These are phyloP conservation scores for Bombus polaris DNA, from an alignment of 1,140 invertebrate genomes.

Conservation along the genomic window DNA sequence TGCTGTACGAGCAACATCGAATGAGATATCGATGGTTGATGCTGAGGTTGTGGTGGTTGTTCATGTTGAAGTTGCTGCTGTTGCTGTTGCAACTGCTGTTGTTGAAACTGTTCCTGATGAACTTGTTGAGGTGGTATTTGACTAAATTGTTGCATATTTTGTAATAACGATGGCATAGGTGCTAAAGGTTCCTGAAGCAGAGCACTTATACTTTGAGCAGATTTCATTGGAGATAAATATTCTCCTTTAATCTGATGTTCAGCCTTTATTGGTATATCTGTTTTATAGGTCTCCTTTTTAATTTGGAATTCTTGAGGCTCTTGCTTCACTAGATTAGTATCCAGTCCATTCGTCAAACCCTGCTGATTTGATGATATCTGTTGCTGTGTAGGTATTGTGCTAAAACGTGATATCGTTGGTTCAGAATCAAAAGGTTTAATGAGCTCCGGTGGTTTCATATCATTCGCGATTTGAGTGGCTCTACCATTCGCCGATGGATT, in stretches of 20 bases:
- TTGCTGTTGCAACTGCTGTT: conserved; percentile 21
- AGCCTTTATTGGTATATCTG: conserved; percentile 13
- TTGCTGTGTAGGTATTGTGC: conserved; percentile 51
- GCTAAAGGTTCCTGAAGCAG: conserved; percentile 77
- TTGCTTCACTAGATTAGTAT: conserved; percentile 45
- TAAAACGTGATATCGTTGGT: conserved; percentile 35
- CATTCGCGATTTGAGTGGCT: conserved; percentile 65
- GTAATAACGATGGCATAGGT: conserved; percentile 74
- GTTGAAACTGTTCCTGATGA: conserved; percentile 46
- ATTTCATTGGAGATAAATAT: conserved; percentile 78
- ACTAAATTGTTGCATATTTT: conserved; percentile 47
- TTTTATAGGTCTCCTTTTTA: conserved; percentile 45
- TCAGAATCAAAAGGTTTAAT: conserved; percentile 75
- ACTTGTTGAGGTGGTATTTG: conserved; percentile 45
- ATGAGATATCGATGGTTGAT: conserved; percentile 41
- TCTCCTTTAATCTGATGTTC: conserved; percentile 60
- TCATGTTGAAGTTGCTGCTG: conserved; percentile 34
- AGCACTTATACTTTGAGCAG: conserved; percentile 79
- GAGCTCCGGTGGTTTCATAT: conserved; percentile 75
- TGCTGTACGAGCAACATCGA: conserved; percentile 32
- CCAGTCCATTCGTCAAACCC: conserved; percentile 68
- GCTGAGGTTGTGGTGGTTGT: conserved; percentile 3
- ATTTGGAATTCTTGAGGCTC: conserved; percentile 50
- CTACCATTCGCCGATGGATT: conserved; percentile 61
- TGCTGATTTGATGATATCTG: conserved; percentile 49